Evolutionary conservation across 1,140 invertebrate species (phyloP).

Genomic region (Drosophila orosa): DNA sequence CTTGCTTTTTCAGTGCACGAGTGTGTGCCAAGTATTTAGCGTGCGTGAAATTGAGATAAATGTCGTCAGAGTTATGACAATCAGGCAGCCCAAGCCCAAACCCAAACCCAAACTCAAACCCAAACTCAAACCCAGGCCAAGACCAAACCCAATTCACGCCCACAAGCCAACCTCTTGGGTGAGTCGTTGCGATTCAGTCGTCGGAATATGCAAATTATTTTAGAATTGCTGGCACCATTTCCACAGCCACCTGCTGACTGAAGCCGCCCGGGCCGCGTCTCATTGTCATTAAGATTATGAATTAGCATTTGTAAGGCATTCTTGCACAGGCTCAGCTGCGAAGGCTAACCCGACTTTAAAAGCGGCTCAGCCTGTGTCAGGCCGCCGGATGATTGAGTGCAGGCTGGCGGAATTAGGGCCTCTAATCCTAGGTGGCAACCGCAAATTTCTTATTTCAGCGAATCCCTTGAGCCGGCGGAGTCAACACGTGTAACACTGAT

Average conservation of each 20-base stretch:
- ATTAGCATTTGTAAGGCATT: constrained; percentile 71
- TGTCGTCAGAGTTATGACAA: constrained; percentile 58
- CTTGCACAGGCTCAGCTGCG: constrained; percentile 50
- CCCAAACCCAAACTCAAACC: neutral
- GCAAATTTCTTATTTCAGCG: constrained; percentile 7
- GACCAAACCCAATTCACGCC: constrained; percentile 21
- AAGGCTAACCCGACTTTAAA: constrained; percentile 45
- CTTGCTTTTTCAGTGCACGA: constrained; percentile 8
- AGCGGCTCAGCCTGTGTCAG: constrained; percentile 46
- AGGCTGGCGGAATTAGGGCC: constrained; percentile 18
- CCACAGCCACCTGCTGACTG: constrained; percentile 35
- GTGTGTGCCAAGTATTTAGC: constrained; percentile 56
- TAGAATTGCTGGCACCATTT: constrained; percentile 46
- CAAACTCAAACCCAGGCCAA: constrained; percentile 2
- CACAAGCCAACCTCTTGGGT: constrained; percentile 11
- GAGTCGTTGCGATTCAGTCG: constrained; percentile 25
- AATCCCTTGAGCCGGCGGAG: neutral
- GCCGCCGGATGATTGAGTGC: constrained; percentile 49
- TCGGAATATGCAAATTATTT: constrained; percentile 68
- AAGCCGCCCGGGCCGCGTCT: constrained; percentile 9
- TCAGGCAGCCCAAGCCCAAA: constrained; percentile 19
- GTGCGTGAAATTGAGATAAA: constrained; percentile 72
- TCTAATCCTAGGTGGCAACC: constrained; percentile 22
- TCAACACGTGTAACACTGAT: constrained; percentile 11
- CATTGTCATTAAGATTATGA: constrained; percentile 71